Conservation (phyloP, 92 coral and sea anemone genomes). For the Bergia puertoricense region DNA sequence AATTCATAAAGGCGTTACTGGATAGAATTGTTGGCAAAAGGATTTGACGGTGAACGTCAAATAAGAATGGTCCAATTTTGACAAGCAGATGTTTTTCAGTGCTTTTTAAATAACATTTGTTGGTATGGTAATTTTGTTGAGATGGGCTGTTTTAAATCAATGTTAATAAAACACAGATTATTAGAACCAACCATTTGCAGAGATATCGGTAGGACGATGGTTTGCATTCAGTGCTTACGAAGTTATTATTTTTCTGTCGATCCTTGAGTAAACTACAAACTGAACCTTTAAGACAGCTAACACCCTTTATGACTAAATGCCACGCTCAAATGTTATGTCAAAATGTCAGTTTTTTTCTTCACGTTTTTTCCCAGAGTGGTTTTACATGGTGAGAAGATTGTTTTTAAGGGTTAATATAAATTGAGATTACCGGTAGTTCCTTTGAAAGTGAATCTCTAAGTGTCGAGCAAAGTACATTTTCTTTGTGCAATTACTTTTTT, state of each 20-base stretch:
- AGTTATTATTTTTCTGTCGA: not conserved
- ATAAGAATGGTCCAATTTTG: conserved; percentile 30
- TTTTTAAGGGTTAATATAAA: not conserved
- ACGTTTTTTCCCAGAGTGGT: not conserved
- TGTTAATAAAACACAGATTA: conserved; percentile 2
- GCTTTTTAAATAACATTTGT: conserved; percentile 14
- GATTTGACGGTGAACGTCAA: conserved; percentile 39
- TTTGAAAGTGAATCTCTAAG: not conserved
- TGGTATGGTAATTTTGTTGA: conserved; percentile 35
- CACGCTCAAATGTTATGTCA: not conserved
- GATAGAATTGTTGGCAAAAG: conserved; percentile 9
- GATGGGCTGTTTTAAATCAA: conserved; percentile 3
- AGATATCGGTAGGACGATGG: not conserved
- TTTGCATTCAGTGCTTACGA: not conserved
- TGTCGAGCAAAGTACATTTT: not conserved
- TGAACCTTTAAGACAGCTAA: not conserved
- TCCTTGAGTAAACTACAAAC: not conserved
- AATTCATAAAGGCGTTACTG: conserved; percentile 26
- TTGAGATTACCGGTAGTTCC: not conserved
- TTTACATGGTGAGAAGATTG: not conserved
- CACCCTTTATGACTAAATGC: not conserved
- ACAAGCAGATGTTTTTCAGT: conserved; percentile 40
- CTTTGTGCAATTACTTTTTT: not conserved
- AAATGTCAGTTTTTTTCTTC: not conserved
- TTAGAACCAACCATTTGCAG: not conserved